Evolutionary conservation across 2,888 invertebrate genomes (phyloP).

Genomic region (Lepidocyrtoides sp.): DNA sequence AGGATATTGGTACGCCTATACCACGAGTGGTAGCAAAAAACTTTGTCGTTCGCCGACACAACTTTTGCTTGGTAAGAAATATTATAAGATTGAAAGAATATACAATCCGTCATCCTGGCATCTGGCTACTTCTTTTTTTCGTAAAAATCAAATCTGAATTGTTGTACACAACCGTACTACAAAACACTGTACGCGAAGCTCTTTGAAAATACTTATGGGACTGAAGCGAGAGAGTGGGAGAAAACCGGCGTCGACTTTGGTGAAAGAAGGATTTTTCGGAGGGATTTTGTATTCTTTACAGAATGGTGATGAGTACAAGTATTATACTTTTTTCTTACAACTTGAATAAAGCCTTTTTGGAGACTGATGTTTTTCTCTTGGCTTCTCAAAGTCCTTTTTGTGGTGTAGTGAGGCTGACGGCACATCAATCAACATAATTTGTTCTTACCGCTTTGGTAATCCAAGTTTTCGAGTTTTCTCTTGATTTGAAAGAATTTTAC

Average conservation of each 20-base stretch:
- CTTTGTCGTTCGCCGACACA: too few relatives aligned
- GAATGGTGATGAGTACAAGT: slow-evolving; percentile 38
- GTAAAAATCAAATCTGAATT: not conserved
- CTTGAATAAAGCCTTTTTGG: slow-evolving; percentile 52
- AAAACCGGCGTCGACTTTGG: not conserved
- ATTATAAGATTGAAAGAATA: not conserved
- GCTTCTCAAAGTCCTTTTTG: slow-evolving; percentile 50
- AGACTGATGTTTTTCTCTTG: not conserved
- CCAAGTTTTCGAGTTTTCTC: slow-evolving; percentile 68
- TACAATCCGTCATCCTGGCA: slow-evolving; percentile 59
- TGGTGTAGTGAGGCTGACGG: slow-evolving; percentile 66
- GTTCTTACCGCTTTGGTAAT: slow-evolving; percentile 59
- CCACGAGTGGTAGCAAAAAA: too few relatives aligned
- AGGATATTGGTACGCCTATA: too few relatives aligned
- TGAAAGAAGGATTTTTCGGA: slow-evolving; percentile 36
- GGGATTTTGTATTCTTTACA: slow-evolving; percentile 34
- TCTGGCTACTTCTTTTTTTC: too few relatives aligned
- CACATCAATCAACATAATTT: slow-evolving; percentile 78
- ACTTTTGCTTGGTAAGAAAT: not conserved
- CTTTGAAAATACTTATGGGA: not conserved
- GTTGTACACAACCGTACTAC: slow-evolving; percentile 18
- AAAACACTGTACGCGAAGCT: not conserved
- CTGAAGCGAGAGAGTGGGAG: not conserved
- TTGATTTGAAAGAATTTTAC: slow-evolving; percentile 72
- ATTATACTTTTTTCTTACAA: slow-evolving; percentile 4